A percentile compares a stretch with the other conserved stretches of the same genome.
phyloP scores from a whole-genome alignment of 2,113 vertebrate species.

The Oryzias javanicus region DNA sequence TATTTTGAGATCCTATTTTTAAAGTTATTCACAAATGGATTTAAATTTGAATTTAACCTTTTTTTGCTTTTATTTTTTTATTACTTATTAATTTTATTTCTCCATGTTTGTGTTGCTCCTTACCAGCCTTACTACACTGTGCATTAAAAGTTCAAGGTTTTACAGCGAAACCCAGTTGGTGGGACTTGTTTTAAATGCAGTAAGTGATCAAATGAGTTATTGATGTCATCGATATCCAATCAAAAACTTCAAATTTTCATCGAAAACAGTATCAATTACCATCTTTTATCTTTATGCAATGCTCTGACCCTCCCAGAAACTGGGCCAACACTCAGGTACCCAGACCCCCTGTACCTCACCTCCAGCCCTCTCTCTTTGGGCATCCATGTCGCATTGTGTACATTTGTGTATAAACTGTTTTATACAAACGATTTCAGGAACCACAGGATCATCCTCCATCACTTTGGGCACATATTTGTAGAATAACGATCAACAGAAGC shows the following conservation, averaged over 20 bases:
- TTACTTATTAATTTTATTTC: constrained; percentile 29
- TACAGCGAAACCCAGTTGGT: too few relatives aligned
- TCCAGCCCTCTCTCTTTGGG: constrained; percentile 8
- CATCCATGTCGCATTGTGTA: constrained; percentile 47
- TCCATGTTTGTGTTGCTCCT: constrained; percentile 16
- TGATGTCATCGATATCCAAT: too few relatives aligned
- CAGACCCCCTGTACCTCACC: constrained; percentile 34
- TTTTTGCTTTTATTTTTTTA: constrained; percentile 38
- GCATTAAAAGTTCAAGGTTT: too few relatives aligned
- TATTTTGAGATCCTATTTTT: neutral
- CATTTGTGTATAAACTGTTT: constrained; percentile 64
- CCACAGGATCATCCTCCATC: constrained; percentile 60
- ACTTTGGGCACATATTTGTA: constrained; percentile 52
- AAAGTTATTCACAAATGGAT: neutral
- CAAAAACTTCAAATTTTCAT: too few relatives aligned
- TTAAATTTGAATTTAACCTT: constrained; percentile 23
- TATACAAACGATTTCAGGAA: constrained; percentile 64
- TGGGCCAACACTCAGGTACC: constrained; percentile 69
- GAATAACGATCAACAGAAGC: constrained; percentile 53
- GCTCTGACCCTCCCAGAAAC: constrained; percentile 59
- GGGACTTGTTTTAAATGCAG: too few relatives aligned
- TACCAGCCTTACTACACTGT: too few relatives aligned
- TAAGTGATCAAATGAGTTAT: too few relatives aligned
- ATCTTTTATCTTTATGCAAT: constrained; percentile 79
- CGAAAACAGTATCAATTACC: neutral